A percentile compares a stretch with the other conserved stretches of the same genome.
Conservation (phyloP, 2,113 vertebrate species). For the Xenotilapia leptura region DNA sequence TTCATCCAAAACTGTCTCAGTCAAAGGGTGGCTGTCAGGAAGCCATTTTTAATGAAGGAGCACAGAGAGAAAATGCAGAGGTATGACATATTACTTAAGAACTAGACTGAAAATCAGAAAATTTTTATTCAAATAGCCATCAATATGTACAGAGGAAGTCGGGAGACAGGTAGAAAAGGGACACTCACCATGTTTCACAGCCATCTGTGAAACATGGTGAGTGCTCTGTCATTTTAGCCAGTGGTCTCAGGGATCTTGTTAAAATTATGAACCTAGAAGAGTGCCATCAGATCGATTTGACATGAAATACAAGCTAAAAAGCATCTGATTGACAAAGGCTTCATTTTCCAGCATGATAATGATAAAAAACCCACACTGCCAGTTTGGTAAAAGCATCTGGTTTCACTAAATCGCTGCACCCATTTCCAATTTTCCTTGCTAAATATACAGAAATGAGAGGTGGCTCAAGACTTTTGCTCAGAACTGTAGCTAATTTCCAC, state of each 20-base stretch:
- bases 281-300: neutral
- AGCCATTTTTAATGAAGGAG: neutral
- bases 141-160: neutral
- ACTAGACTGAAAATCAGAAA: neutral
- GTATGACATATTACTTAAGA: neutral
- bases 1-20: neutral
- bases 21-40: neutral
- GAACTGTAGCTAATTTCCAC: rapidly evolving
- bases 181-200: too few relatives aligned
- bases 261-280: neutral
- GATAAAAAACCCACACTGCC: neutral
- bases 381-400: neutral
- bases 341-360: neutral
- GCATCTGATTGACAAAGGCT: neutral
- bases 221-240: neutral
- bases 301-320: neutral
- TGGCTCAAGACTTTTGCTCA: neutral
- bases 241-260: neutral
- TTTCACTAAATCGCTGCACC: neutral
- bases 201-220: neutral
- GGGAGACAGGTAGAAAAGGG: neutral
- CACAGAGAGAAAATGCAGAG: neutral
- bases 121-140: rapidly evolving
- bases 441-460: neutral
- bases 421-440: neutral